Percentiles rank a stretch among this genome's conserved stretches.
phyloP scores from a whole-genome alignment of 2,888 invertebrate species.

The Andrena chrysosceles region DNA sequence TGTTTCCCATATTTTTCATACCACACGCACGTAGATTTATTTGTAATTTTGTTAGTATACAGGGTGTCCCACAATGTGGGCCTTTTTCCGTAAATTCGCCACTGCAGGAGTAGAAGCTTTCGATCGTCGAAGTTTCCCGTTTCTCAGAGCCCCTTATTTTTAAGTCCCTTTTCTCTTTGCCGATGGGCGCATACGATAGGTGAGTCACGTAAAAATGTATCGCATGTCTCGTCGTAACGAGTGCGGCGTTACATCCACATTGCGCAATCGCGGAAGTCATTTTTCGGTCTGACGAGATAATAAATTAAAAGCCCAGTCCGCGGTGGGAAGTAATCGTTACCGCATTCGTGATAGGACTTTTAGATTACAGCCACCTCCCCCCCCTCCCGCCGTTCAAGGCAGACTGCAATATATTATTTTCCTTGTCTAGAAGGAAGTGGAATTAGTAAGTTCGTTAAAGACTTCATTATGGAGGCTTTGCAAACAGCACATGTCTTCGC shows the following conservation, averaged over 20 bases:
- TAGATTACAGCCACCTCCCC: neutral
- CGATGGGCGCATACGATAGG: constrained; percentile 7
- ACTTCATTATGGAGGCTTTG: neutral
- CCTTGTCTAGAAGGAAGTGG: constrained; percentile 12
- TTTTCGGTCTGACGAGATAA: constrained; percentile 40
- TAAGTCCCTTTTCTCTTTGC: neutral
- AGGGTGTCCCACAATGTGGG: too few species aligned
- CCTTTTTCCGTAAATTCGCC: too few species aligned
- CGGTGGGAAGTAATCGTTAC: constrained; percentile 13
- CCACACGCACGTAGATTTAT: too few species aligned
- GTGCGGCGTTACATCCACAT: constrained; percentile 17
- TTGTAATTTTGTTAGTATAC: too few species aligned
- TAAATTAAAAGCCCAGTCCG: constrained; percentile 14
- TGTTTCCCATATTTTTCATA: too few species aligned
- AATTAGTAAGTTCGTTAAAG: neutral
- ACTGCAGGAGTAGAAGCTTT: neutral
- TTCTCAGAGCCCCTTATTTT: neutral
- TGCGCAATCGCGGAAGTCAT: constrained; percentile 53
- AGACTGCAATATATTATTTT: neutral
- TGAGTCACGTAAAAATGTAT: constrained; percentile 49
- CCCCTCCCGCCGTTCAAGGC: neutral
- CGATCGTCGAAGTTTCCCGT: neutral
- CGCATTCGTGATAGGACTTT: constrained; percentile 7
- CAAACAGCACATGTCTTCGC: too few species aligned
- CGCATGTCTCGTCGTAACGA: constrained; percentile 35